These are phyloP conservation scores for Drosophila buzzatii DNA, from an alignment of 2,888 invertebrate genomes.

Conservation along the genomic window DNA sequence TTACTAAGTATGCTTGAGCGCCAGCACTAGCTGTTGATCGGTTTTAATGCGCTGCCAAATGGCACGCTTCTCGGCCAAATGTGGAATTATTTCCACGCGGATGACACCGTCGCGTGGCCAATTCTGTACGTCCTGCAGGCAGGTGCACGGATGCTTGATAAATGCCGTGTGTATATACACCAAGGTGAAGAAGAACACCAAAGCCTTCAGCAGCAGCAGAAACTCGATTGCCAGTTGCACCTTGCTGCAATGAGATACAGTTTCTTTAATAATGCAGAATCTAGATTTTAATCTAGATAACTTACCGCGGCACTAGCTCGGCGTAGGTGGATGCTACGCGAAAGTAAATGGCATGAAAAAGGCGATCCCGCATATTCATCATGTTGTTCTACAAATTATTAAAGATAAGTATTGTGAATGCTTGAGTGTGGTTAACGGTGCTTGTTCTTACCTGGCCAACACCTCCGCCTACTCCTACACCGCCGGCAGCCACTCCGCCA, in stretches of 20 bases:
- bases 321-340: constrained; percentile 97
- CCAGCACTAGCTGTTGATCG: constrained; percentile 74
- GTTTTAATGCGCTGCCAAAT: constrained; percentile 69
- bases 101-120: constrained; percentile 99
- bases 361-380: constrained; percentile 94
- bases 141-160: constrained; percentile 96
- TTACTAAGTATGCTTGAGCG: constrained; percentile 76
- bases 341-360: constrained; percentile 98
- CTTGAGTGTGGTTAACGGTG: neutral
- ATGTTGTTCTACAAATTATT: constrained; percentile 88
- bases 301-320: constrained; percentile 93
- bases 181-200: constrained; percentile 94
- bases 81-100: constrained; percentile 84
- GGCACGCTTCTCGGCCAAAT: constrained; percentile 78
- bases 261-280: too few species aligned
- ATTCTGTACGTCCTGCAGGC: constrained; percentile 94
- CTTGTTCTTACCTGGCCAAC: constrained; percentile 56
- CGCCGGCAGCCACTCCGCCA: constrained; percentile 42
- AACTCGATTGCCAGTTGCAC: constrained; percentile 81
- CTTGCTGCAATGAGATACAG: constrained; percentile 61
- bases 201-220: constrained; percentile 87
- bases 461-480: constrained; percentile 40
- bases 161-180: constrained; percentile 98
- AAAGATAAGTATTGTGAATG: constrained; percentile 33
- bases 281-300: neutral